Evolutionary conservation across 2,888 invertebrate species (phyloP).

Genomic region (Oligia fasciuncula): DNA sequence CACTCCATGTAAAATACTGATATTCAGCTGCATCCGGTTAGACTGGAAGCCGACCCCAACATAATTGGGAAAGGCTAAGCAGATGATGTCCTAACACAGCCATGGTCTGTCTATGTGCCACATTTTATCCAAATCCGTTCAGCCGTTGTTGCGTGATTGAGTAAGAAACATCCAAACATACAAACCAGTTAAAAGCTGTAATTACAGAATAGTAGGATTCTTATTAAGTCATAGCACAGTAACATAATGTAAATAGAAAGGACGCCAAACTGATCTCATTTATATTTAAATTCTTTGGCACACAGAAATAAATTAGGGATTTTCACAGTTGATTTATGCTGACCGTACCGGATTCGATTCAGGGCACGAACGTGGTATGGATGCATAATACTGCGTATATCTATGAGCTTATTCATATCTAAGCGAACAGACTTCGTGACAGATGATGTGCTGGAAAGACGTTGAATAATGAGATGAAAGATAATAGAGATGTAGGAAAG

Average conservation of each 20-base stretch:
- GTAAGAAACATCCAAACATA: neutral
- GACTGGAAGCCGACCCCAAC: neutral
- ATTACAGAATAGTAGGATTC: neutral
- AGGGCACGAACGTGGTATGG: slow-evolving; percentile 19
- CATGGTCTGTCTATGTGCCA: neutral
- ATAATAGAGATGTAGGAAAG: neutral
- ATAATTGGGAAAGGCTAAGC: neutral
- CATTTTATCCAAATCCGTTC: neutral
- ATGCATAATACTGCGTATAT: slow-evolving; percentile 17
- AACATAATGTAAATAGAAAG: neutral
- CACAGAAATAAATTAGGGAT: slow-evolving; percentile 26
- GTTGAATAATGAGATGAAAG: neutral
- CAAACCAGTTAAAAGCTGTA: neutral
- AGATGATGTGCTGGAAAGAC: neutral
- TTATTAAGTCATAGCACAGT: neutral
- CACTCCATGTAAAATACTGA: too few species aligned
- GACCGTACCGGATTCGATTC: slow-evolving; percentile 18
- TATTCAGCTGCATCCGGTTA: neutral
- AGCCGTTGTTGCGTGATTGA: neutral
- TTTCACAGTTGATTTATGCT: slow-evolving; percentile 34
- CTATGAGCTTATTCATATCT: slow-evolving; percentile 4
- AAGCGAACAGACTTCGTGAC: neutral
- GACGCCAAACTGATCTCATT: neutral
- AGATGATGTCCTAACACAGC: neutral
- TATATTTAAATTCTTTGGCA: slow-evolving; percentile 24